These are phyloP conservation scores for Brachionus angularis DNA, from an alignment of 1,140 invertebrate genomes.

Conservation along the genomic window DNA sequence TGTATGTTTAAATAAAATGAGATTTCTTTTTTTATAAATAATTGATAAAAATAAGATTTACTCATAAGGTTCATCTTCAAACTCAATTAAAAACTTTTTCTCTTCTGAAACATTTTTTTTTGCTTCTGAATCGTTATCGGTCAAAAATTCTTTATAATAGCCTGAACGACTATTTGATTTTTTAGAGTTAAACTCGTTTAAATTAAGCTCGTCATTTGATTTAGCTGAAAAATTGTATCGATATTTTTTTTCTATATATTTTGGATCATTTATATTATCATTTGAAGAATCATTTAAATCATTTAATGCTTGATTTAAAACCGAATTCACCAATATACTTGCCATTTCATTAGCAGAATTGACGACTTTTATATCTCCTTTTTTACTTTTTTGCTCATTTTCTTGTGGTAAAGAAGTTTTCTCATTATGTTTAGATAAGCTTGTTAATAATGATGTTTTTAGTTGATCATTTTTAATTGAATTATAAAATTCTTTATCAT, in stretches of 20 bases:
- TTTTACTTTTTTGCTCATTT: not conserved
- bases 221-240: conserved; percentile 22
- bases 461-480: not conserved
- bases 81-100: conserved; percentile 12
- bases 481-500: conserved; percentile 10
- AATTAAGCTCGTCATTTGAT: not conserved
- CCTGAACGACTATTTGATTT: conserved; percentile 8
- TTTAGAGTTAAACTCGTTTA: not conserved
- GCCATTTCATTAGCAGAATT: conserved; percentile 41
- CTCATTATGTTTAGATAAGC: not conserved
- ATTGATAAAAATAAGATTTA: not conserved
- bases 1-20: not conserved
- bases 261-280: not conserved
- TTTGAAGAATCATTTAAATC: conserved; percentile 8
- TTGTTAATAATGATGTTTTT: conserved; percentile 14
- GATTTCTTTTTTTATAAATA: not conserved
- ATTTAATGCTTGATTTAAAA: conserved; percentile 11
- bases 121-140: not conserved
- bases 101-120: not conserved
- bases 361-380: not conserved
- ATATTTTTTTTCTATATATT: conserved; percentile 16
- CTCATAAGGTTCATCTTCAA: conserved; percentile 39
- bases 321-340: conserved; percentile 10
- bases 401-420: not conserved
- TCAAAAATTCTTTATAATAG: conserved; percentile 24